Evolutionary conservation across 2,113 vertebrate species (phyloP).

Genomic region (Caretta caretta): DNA sequence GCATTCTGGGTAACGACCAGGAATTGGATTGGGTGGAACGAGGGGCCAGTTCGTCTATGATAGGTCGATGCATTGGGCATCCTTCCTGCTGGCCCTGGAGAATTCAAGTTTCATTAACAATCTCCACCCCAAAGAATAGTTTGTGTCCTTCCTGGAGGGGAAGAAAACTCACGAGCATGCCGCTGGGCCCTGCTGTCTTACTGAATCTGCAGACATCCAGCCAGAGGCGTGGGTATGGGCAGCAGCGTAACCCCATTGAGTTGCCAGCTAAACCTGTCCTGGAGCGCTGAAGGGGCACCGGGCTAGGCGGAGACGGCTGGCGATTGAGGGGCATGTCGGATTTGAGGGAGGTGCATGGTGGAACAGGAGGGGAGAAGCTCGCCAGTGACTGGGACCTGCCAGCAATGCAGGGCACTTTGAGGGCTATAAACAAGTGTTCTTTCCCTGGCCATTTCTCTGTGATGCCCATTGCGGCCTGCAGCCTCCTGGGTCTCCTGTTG

Average conservation of each 20-base stretch:
- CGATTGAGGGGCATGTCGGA: neutral
- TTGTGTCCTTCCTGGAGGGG: neutral
- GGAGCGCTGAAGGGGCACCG: neutral
- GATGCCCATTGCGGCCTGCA: neutral
- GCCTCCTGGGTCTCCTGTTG: neutral
- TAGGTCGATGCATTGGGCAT: neutral
- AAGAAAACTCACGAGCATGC: neutral
- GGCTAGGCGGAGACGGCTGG: neutral
- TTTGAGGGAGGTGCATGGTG: neutral
- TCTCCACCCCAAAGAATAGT: neutral
- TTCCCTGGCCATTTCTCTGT: neutral
- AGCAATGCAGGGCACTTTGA: neutral
- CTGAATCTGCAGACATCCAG: neutral
- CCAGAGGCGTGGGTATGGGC: neutral
- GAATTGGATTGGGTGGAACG: neutral
- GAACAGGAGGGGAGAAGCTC: neutral
- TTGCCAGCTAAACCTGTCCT: neutral
- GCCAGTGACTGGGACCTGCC: neutral
- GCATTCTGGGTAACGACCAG: neutral
- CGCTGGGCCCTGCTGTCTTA: neutral
- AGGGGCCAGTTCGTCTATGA: neutral
- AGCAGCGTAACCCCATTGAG: neutral
- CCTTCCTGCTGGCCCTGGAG: neutral
- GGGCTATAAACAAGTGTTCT: neutral
- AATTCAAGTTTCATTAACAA: neutral